Conservation (phyloP, 2,888 invertebrate species). For the Blera fallax region DNA sequence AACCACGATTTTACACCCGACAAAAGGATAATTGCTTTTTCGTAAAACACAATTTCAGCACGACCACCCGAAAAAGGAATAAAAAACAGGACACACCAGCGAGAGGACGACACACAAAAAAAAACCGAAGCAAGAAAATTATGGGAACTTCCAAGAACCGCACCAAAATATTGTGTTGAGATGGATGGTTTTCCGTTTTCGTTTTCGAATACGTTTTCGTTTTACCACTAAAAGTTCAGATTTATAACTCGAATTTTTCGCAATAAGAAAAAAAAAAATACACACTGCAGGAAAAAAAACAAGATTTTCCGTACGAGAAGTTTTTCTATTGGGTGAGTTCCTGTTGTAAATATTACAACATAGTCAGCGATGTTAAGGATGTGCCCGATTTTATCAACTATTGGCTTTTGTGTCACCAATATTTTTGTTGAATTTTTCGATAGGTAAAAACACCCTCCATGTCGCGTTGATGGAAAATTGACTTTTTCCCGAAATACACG, state of each 20-base stretch:
- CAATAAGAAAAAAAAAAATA: background rate
- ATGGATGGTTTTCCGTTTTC: conserved; percentile 1
- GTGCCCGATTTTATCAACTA: conserved; percentile 28
- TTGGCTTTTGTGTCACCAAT: conserved; percentile 60
- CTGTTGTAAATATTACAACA: conserved; percentile 51
- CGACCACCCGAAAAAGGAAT: conserved; percentile 28
- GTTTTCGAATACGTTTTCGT: background rate
- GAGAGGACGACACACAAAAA: conserved; percentile 1
- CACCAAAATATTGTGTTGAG: conserved; percentile 57
- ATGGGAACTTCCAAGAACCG: conserved; percentile 42
- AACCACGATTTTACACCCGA: background rate
- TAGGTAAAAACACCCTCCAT: conserved; percentile 76
- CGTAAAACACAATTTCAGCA: conserved; percentile 39
- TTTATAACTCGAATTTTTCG: background rate
- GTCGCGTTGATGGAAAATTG: conserved; percentile 76
- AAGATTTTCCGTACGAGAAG: conserved; percentile 33
- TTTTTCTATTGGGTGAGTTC: conserved; percentile 7
- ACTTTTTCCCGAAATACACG: conserved; percentile 74
- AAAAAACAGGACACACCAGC: conserved; percentile 39
- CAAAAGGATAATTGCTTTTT: conserved; percentile 1
- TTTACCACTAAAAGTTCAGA: conserved; percentile 30
- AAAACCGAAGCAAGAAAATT: conserved; percentile 26
- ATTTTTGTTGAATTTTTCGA: conserved; percentile 73
- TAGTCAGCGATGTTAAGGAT: background rate
- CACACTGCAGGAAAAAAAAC: conserved; percentile 19